A percentile compares a stretch with the other conserved stretches of the same genome.
Evolutionary conservation across 1,140 invertebrate genomes (phyloP).

Genomic region (Trinorchestia longiramus): DNA sequence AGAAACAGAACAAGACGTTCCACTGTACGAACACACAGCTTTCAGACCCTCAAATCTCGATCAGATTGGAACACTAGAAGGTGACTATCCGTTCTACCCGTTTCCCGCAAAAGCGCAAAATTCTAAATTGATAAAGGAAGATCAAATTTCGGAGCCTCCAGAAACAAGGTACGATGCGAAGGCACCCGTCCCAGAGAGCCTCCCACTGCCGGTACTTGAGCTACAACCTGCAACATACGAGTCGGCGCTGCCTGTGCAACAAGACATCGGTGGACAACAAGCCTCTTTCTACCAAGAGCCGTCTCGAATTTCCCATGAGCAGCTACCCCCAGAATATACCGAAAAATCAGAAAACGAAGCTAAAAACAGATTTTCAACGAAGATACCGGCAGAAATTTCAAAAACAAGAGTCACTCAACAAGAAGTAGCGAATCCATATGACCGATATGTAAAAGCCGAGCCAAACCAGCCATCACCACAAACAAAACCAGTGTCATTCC

Average conservation of each 20-base stretch:
- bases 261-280: constrained; percentile 26
- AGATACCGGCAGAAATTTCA: neutral
- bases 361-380: neutral
- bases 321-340: constrained; percentile 42
- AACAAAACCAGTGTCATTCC: neutral
- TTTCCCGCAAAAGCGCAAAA: neutral
- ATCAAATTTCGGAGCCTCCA: neutral
- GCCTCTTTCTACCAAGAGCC: constrained; percentile 44
- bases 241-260: constrained; percentile 19
- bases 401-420: neutral
- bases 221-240: neutral
- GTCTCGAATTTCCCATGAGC: constrained; percentile 45
- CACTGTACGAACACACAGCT: neutral
- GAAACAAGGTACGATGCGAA: neutral
- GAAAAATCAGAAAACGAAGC: constrained; percentile 9
- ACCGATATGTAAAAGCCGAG: neutral
- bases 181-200: neutral
- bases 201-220: neutral
- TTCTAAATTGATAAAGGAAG: neutral
- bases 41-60: constrained; percentile 8
- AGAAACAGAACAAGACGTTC: neutral
- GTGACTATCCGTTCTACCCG: neutral
- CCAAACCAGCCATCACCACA: neutral
- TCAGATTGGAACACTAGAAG: constrained; percentile 2
- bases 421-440: neutral